Percentiles rank a stretch among this genome's conserved stretches.
These are phyloP conservation scores for Gallinago solitaria DNA, from an alignment of 2,797 vertebrate genomes.

Conservation along the genomic window DNA sequence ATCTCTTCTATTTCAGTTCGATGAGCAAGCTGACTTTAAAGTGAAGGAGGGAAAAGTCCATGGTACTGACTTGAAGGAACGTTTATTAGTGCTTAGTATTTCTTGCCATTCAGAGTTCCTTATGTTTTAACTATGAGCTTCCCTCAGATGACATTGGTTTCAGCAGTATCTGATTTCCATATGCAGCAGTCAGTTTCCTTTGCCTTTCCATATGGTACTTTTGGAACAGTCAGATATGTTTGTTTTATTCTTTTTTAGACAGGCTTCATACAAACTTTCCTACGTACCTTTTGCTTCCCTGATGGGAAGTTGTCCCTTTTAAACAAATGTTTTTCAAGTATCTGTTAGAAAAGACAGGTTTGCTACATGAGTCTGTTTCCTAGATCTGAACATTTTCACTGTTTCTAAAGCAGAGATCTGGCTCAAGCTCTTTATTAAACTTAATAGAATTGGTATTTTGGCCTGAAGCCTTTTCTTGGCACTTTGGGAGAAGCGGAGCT, in stretches of 20 bases:
- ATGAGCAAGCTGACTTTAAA: neutral
- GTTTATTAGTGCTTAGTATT: neutral
- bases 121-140: neutral
- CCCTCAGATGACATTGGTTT: neutral
- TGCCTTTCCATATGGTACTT: neutral
- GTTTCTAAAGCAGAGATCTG: neutral
- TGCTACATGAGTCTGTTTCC: neutral
- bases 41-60: neutral
- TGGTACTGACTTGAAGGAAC: neutral
- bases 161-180: neutral
- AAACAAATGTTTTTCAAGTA: neutral
- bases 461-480: conserved; percentile 27
- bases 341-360: neutral
- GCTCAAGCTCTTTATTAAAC: conserved; percentile 26
- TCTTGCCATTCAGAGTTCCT: neutral
- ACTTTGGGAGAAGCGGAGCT: neutral
- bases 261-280: neutral
- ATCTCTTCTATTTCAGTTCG: neutral
- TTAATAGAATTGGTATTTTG: conserved; percentile 52
- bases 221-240: neutral
- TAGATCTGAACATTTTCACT: neutral
- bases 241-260: neutral
- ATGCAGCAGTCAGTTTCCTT: neutral
- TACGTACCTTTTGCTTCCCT: neutral
- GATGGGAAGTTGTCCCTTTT: neutral